Conservation (phyloP, 2,888 invertebrate species). For the Volucella bombylans region DNA sequence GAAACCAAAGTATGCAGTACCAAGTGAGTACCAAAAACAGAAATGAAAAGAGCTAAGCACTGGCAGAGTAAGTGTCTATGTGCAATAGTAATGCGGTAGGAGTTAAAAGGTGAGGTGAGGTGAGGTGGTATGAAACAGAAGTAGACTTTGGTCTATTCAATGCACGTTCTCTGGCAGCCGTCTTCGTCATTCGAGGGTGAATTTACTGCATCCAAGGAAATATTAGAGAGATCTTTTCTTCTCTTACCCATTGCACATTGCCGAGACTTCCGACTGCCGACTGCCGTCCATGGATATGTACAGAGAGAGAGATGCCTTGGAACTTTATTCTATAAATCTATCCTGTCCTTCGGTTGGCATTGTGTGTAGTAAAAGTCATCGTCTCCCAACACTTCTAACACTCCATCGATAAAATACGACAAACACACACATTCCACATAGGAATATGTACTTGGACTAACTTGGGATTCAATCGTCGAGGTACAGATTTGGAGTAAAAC, state of each 20-base stretch:
- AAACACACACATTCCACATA: not conserved
- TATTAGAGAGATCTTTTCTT: conserved; percentile 57
- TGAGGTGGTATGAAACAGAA: conserved; percentile 27
- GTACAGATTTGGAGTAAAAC: not conserved
- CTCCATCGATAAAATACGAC: conserved; percentile 37
- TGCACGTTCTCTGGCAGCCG: conserved; percentile 53
- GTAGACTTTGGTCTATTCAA: conserved; percentile 39
- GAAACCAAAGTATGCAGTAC: conserved; percentile 46
- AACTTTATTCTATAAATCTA: conserved; percentile 58
- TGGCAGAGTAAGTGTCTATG: conserved; percentile 69
- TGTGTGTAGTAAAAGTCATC: conserved; percentile 29
- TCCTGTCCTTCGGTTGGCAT: conserved; percentile 58
- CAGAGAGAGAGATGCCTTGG: not conserved
- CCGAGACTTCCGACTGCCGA: not conserved
- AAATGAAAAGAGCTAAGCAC: conserved; percentile 65
- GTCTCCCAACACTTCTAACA: conserved; percentile 15
- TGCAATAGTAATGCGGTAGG: conserved; percentile 65
- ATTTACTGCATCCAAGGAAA: conserved; percentile 71
- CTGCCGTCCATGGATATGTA: too few relatives aligned
- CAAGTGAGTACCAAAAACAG: conserved; percentile 41
- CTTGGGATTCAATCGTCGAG: not conserved
- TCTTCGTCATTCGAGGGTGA: conserved; percentile 62
- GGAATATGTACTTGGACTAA: too few relatives aligned
- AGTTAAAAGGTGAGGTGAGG: conserved; percentile 22
- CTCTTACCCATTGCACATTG: conserved; percentile 14